Conservation (phyloP, 1,140 invertebrate species). For the Rhopalosiphum maidis region DNA sequence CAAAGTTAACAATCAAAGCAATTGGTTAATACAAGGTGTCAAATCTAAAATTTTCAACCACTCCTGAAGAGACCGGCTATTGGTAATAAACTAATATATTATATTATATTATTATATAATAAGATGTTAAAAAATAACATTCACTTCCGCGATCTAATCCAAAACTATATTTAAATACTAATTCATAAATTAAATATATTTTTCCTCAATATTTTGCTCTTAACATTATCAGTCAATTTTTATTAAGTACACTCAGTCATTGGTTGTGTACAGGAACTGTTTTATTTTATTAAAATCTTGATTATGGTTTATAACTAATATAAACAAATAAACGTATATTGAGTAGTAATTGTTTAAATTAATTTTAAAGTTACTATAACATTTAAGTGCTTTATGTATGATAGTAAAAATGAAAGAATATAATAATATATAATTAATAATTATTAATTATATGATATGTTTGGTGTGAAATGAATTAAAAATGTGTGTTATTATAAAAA, state of each 20-base stretch:
- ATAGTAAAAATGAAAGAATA: not conserved
- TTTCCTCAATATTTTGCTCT: slow-evolving; percentile 51
- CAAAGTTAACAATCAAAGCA: slow-evolving; percentile 64
- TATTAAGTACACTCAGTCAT: slow-evolving; percentile 3
- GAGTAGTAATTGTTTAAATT: not conserved
- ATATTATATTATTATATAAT: slow-evolving; percentile 6
- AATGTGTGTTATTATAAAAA: slow-evolving; percentile 22
- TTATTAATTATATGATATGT: slow-evolving; percentile 44
- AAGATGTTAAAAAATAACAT: slow-evolving; percentile 20
- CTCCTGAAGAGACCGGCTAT: slow-evolving; percentile 76
- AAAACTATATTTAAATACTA: not conserved
- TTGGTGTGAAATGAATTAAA: slow-evolving; percentile 18
- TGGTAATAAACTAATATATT: slow-evolving; percentile 65
- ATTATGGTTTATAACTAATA: not conserved
- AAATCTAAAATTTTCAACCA: slow-evolving; percentile 73
- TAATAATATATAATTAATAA: not conserved
- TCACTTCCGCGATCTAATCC: not conserved
- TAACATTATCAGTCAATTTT: slow-evolving; percentile 25
- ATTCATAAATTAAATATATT: slow-evolving; percentile 60
- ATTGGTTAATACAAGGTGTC: slow-evolving; percentile 73
- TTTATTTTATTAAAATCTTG: not conserved
- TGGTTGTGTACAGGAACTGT: not conserved
- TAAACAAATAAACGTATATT: not conserved
- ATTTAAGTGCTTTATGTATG: not conserved
- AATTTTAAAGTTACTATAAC: not conserved